A percentile compares a stretch with the other conserved stretches of the same genome.
These are phyloP conservation scores for Leptopilina boulardi DNA, from an alignment of 1,140 invertebrate species.

Conservation along the genomic window DNA sequence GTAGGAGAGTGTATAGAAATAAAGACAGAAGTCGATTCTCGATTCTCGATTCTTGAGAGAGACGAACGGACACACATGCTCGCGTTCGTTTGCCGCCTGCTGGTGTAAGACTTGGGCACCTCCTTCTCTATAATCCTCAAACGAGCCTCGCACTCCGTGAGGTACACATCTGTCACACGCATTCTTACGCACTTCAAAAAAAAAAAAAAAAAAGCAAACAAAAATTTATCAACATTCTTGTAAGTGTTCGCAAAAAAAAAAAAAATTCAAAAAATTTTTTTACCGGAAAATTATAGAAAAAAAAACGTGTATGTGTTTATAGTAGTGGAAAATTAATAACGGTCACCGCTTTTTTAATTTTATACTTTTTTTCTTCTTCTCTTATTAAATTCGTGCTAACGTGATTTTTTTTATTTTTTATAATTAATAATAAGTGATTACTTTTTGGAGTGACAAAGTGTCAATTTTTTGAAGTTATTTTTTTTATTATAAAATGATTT, in stretches of 20 bases:
- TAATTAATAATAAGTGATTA: too few species aligned
- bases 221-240: background rate
- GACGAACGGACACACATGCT: conserved; percentile 65
- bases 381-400: too few species aligned
- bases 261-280: background rate
- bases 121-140: conserved; percentile 73
- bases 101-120: conserved; percentile 71
- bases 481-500: too few species aligned
- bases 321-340: too few species aligned
- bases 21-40: conserved; percentile 64
- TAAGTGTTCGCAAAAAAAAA: conserved; percentile 6
- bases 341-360: too few species aligned
- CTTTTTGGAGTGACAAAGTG: too few species aligned
- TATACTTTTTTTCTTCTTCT: too few species aligned
- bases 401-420: too few species aligned
- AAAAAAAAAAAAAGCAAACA: too few species aligned
- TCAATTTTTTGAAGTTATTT: too few species aligned
- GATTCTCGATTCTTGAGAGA: conserved; percentile 67
- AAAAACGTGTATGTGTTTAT: too few species aligned
- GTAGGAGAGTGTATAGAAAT: conserved; percentile 33
- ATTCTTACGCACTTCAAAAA: conserved; percentile 53
- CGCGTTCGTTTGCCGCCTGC: conserved; percentile 59
- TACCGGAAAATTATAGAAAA: too few species aligned
- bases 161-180: conserved; percentile 70
- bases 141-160: conserved; percentile 74